Conservation (phyloP, 2,888 invertebrate species). For the Ecliptopera silaceata region DNA sequence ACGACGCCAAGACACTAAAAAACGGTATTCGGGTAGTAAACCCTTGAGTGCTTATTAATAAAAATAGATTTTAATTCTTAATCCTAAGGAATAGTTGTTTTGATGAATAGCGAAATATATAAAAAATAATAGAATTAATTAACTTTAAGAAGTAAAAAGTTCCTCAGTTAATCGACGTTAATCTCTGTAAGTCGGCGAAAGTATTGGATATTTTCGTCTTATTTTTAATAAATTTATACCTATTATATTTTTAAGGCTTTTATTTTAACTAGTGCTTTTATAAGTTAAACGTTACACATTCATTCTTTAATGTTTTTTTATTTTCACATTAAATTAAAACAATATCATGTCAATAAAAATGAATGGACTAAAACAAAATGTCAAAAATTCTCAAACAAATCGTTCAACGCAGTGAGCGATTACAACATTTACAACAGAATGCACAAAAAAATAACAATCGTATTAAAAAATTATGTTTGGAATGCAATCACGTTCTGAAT, state of each 20-base stretch:
- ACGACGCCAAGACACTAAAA: slow-evolving; percentile 37
- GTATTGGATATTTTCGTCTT: no score
- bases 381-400: slow-evolving; percentile 7
- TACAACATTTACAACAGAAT: slow-evolving; percentile 16
- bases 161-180: no score
- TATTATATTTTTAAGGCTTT: no score
- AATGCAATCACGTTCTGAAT: slow-evolving; percentile 53
- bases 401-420: slow-evolving; percentile 8
- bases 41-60: slow-evolving; percentile 2
- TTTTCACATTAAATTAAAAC: no score
- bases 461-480: slow-evolving; percentile 42
- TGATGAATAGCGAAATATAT: background rate
- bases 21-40: slow-evolving; percentile 25
- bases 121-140: no score
- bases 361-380: background rate
- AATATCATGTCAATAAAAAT: background rate
- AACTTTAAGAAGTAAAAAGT: no score
- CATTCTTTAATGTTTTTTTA: no score
- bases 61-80: slow-evolving; percentile 6
- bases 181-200: no score
- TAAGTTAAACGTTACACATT: no score
- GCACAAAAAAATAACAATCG: slow-evolving; percentile 35
- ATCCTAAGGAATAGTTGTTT: background rate
- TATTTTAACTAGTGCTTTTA: no score
- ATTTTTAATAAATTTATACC: no score